Conservation (phyloP, 2,797 vertebrate species). For the Rhyacichthys aspro region DNA sequence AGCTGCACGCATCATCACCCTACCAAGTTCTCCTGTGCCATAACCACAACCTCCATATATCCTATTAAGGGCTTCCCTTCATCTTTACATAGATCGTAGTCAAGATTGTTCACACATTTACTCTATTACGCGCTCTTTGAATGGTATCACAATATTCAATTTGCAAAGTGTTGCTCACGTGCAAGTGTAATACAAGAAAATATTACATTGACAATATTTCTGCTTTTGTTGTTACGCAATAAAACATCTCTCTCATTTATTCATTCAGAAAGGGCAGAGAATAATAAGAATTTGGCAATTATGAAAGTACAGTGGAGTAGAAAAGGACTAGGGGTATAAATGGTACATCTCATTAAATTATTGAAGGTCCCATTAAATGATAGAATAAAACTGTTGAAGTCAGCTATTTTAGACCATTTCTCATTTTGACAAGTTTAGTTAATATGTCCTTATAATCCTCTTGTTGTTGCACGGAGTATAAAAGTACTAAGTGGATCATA, state of each 20-base stretch:
- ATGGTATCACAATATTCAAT: neutral
- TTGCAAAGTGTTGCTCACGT: too few species aligned
- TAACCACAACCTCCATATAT: conserved; percentile 34
- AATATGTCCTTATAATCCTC: too few species aligned
- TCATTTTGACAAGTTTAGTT: too few species aligned
- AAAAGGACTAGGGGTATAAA: neutral
- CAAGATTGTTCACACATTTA: neutral
- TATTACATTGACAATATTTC: neutral
- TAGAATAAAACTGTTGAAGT: neutral
- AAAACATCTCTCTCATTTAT: neutral
- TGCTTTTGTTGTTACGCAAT: neutral
- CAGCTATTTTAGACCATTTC: too few species aligned
- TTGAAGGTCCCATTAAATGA: too few species aligned
- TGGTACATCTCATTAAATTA: neutral
- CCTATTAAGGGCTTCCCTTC: conserved; percentile 20
- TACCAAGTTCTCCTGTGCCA: conserved; percentile 39
- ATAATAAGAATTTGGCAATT: neutral
- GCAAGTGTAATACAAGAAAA: neutral
- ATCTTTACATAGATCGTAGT: conserved; percentile 20
- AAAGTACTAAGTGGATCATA: neutral
- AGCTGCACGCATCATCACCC: conserved; percentile 59
- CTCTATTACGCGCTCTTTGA: neutral
- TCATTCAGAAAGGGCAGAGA: neutral
- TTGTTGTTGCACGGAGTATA: conserved; percentile 9
- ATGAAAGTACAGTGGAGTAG: neutral